A percentile compares a stretch with the other conserved stretches of the same genome.
phyloP scores from a whole-genome alignment of 2,797 vertebrate genomes.

The Garrulus glandarius region DNA sequence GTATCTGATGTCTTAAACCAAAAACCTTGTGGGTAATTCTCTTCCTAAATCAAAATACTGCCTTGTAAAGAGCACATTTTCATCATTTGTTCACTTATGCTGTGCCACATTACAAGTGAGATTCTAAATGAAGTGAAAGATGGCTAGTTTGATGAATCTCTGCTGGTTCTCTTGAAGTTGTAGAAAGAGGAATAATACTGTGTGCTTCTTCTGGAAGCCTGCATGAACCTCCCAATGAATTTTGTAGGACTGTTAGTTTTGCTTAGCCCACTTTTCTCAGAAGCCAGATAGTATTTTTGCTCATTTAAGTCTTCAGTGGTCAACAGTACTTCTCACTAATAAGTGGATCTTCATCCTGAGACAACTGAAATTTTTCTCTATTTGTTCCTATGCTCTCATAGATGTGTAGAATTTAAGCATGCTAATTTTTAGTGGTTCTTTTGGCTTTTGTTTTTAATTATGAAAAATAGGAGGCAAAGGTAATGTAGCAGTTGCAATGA shows the following conservation, averaged over 20 bases:
- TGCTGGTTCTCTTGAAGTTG: background rate
- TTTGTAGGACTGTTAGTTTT: background rate
- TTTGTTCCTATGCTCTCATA: background rate
- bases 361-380: conserved; percentile 9
- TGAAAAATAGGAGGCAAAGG: background rate
- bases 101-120: background rate
- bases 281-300: background rate
- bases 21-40: background rate
- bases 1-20: background rate
- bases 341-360: background rate
- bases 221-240: background rate
- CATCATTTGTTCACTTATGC: background rate
- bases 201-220: background rate
- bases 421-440: background rate
- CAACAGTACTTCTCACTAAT: background rate
- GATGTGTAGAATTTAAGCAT: background rate
- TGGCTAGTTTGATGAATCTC: background rate
- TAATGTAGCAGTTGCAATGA: background rate
- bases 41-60: background rate
- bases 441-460: background rate
- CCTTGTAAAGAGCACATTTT: background rate
- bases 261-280: background rate
- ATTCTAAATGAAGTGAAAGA: background rate
- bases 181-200: background rate
- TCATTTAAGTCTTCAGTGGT: background rate